These are phyloP conservation scores for Rhamphomyia laevipes DNA, from an alignment of 2,888 invertebrate genomes.

Conservation along the genomic window DNA sequence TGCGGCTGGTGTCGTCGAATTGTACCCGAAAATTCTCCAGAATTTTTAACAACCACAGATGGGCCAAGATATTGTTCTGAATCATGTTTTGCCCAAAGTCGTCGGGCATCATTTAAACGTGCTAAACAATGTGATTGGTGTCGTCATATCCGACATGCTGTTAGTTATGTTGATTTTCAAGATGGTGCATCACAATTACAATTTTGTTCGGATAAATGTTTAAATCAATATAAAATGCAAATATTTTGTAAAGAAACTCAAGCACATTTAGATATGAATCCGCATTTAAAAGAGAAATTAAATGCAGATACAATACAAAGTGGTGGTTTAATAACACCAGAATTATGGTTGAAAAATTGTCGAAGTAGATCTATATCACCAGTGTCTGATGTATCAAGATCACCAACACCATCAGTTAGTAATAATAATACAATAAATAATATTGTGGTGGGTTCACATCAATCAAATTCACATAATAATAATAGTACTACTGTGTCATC, in stretches of 20 bases:
- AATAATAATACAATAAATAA: conserved; percentile 2
- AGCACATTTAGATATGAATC: conserved; percentile 78
- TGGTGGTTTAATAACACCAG: conserved; percentile 66
- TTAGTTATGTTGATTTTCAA: conserved; percentile 84
- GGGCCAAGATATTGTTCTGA: conserved; percentile 61
- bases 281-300: conserved; percentile 48
- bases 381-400: conserved; percentile 43
- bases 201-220: conserved; percentile 84
- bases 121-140: conserved; percentile 93
- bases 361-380: conserved; percentile 52
- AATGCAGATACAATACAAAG: conserved; percentile 28
- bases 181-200: conserved; percentile 85
- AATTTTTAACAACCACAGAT: conserved; percentile 40
- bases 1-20: conserved; percentile 68
- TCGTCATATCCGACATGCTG: conserved; percentile 76
- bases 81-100: conserved; percentile 79
- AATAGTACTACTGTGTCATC: background rate
- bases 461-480: background rate
- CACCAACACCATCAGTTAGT: conserved; percentile 36
- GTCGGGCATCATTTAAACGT: conserved; percentile 80
- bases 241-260: conserved; percentile 90
- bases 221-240: conserved; percentile 95
- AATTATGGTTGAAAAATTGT: conserved; percentile 79
- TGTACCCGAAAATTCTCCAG: conserved; percentile 44
- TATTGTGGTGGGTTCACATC: background rate